Evolutionary conservation across 2,113 vertebrate genomes (phyloP), one percentile per base, ranked within the genome.

Genomic region (Coturnix japonica): DNA sequence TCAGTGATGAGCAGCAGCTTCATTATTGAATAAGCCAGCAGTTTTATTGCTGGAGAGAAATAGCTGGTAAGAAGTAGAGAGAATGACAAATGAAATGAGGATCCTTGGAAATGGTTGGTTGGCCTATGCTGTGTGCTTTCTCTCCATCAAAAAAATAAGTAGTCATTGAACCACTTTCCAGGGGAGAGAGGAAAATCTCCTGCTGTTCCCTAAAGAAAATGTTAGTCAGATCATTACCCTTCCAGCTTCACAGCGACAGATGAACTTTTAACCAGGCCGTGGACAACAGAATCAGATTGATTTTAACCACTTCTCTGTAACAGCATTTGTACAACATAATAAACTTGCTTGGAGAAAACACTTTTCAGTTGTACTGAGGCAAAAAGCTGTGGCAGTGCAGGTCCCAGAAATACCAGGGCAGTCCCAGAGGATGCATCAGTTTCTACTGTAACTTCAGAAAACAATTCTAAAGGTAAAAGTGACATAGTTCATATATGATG

Each of bases 241-340:
- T 71, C 25, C 44, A 81, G 33, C 28, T 69, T 95, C 39, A 11
- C 53, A 51, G 84, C 44, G 46, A 49, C 20, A 72, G 46, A 49
- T 39, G 46, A 81, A 56, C 51, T 56, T 67, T 77, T 73, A 18
- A 59, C 47, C 37, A 89, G 61, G 37, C 44, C 53, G 20, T 81
- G 59, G 54, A 64, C 6, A 25, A 85, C 44, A 41, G 63, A 92
- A 63, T 57, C 7, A 56, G 72, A 57, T 81, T 67, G 22, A 3
- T 79, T 94, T 85, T 75, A 91, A 41, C 74, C 84, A 39, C 60
- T 85, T 63, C 59, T 65, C 9, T 84, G 78, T 49, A 69, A 60
- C 89, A 89, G 23, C 66, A 44, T 79, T 87, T 92, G 47, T 35
- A 43, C 57, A 69, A 65, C 41, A n/a, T 51, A 75, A 57, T 74